phyloP scores from a whole-genome alignment of 2,113 vertebrate species.

The Phodopus roborovskii region DNA sequence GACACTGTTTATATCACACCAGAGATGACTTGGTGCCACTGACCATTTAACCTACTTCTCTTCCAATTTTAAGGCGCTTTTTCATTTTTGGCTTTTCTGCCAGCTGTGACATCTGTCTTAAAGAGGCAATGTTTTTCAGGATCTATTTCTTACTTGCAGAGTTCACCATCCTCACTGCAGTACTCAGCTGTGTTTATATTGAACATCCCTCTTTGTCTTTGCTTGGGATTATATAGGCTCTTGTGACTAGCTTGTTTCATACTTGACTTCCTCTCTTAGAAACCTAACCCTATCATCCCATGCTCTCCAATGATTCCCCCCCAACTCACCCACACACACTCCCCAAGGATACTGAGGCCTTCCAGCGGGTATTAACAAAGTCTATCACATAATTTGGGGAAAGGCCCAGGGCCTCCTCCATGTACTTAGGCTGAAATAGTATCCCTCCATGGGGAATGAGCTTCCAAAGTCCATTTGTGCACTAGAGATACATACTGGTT shows the following conservation, averaged over 20 bases:
- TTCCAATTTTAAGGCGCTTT: neutral
- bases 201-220: neutral
- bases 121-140: neutral
- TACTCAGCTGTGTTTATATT: neutral
- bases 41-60: constrained; percentile 52
- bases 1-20: neutral
- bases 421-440: too few relatives aligned
- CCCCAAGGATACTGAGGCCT: too few relatives aligned
- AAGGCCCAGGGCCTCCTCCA: too few relatives aligned
- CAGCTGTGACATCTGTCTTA: constrained; percentile 21
- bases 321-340: too few relatives aligned
- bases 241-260: neutral
- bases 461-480: too few relatives aligned
- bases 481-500: too few relatives aligned
- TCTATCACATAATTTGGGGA: too few relatives aligned
- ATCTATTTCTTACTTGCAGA: neutral
- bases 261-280: neutral
- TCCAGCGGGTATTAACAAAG: too few relatives aligned
- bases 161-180: neutral
- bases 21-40: neutral
- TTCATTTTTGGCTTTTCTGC: constrained; percentile 11
- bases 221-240: neutral
- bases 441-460: too few relatives aligned
- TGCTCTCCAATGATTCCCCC: too few relatives aligned
- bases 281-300: neutral